Conservation (phyloP, 2,888 invertebrate genomes). For the Marasmarcha lunaedactyla region DNA sequence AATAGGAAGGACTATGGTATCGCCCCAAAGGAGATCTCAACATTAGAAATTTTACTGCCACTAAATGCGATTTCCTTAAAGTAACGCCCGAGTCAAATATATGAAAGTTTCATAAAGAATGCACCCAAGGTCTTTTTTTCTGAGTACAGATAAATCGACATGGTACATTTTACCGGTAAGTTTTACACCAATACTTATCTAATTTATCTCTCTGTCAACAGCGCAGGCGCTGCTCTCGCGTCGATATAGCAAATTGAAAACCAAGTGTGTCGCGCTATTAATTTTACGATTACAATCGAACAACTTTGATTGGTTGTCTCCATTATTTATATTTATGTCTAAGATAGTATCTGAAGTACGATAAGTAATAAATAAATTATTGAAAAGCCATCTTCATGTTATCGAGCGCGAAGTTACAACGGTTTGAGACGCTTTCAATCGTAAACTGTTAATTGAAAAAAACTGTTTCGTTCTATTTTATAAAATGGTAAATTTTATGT, state of each 20-base stretch:
- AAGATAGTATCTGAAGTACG: slow-evolving; percentile 38
- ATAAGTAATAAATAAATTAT: slow-evolving; percentile 45
- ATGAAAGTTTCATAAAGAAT: no score
- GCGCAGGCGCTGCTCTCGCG: neutral
- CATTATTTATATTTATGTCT: slow-evolving; percentile 40
- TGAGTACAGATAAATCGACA: no score
- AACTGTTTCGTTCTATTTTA: neutral
- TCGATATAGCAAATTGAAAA: slow-evolving; percentile 48
- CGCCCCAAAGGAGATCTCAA: no score
- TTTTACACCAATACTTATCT: no score
- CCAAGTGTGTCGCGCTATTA: slow-evolving; percentile 45
- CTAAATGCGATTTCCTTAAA: no score
- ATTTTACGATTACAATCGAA: slow-evolving; percentile 49
- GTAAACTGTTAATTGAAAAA: slow-evolving; percentile 13
- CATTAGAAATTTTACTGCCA: no score
- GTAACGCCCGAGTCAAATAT: no score
- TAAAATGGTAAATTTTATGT: neutral
- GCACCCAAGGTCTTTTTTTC: no score
- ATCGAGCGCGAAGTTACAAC: slow-evolving; percentile 21
- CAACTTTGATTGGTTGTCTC: slow-evolving; percentile 29
- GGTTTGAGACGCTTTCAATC: slow-evolving; percentile 18
- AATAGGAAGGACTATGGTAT: no score
- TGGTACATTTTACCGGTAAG: no score
- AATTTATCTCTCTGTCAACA: no score
- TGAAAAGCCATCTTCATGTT: slow-evolving; percentile 24